Percentiles rank a stretch among this genome's conserved stretches.
These are phyloP conservation scores for Maconellicoccus hirsutus DNA, from an alignment of 1,140 invertebrate genomes.

Conservation along the genomic window DNA sequence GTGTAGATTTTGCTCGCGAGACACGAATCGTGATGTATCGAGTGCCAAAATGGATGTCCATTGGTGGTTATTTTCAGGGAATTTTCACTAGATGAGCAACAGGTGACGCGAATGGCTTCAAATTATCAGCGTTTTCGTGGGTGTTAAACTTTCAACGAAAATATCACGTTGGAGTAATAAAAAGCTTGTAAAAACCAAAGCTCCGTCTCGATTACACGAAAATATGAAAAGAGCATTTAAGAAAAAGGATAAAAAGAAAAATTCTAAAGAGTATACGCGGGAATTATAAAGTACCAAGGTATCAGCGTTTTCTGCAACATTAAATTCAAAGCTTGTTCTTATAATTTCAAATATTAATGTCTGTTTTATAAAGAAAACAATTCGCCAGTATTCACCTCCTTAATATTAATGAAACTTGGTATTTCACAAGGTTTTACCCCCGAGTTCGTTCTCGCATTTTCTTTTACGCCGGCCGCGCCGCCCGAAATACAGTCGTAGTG, in stretches of 20 bases:
- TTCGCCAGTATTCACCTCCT: neutral
- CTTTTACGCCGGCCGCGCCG: too few relatives aligned
- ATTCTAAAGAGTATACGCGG: neutral
- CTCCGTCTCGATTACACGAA: neutral
- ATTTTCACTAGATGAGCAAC: too few relatives aligned
- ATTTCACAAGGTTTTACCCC: neutral
- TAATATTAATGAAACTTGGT: slow-evolving; percentile 13
- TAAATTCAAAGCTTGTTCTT: slow-evolving; percentile 14
- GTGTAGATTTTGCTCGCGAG: too few relatives aligned
- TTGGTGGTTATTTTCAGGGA: too few relatives aligned
- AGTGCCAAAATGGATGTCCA: too few relatives aligned
- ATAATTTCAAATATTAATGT: slow-evolving; percentile 19
- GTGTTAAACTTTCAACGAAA: too few relatives aligned
- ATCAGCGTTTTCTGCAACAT: slow-evolving; percentile 13
- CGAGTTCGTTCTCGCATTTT: neutral
- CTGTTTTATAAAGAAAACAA: slow-evolving; percentile 16
- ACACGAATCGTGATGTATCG: too few relatives aligned
- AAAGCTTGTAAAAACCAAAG: too few relatives aligned
- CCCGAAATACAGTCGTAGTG: neutral
- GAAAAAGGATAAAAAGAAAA: neutral
- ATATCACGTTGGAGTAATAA: too few relatives aligned
- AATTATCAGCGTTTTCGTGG: too few relatives aligned
- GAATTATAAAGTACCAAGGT: neutral
- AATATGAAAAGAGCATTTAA: neutral
- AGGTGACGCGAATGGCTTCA: too few relatives aligned